Evolutionary conservation across 92 coral and sea anemone genomes (phyloP), one percentile per base, ranked within the genome.

Genomic region (Phenganax subtilis): DNA sequence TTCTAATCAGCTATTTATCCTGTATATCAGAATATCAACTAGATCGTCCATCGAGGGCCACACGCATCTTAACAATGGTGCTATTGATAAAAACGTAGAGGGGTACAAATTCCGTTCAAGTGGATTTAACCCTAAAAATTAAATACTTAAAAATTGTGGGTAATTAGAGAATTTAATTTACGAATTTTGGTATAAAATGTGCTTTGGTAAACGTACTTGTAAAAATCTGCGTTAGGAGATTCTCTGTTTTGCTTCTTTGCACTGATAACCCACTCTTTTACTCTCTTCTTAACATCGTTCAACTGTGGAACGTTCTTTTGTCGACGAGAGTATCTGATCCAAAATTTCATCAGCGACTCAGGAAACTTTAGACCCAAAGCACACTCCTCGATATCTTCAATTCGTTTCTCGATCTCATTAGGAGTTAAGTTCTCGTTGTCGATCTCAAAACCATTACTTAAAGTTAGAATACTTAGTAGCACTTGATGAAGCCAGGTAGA

Each of bases 151-250:
- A 37, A 37, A 37, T 37, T 37, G 47, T 37, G 47, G 47, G 4
- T 37, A 37, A 37, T 37, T 37, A 37, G 47, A 37, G 2, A 37
- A 4, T 37, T 37, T 37, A 37, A 37, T 37, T 37, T 1, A 37
- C 4, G 47, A 1, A 37, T 37, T 37, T 37, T 4, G 1, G 47
- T 4, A 1, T 1, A 37, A 1, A 37, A 37, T 37, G 47, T 37
- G 47, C 47, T 37, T 37, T 37, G 47, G 16, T 37, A 54, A 6
- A 77, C 92, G 78, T 77, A 91, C 96, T 87, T 91, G 89, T 91
- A 91, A 89, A 89, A 91, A 2, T 85, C 87, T 29, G 96, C 96
- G 52, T 86, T 71, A 7, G 87, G 87, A 3, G 92, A 89, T 83
- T 68, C 80, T 71, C 87, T 57, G 25, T 81, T 61, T 9, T 81